phyloP scores from a whole-genome alignment of 2,113 vertebrate species.

The Theropithecus gelada region DNA sequence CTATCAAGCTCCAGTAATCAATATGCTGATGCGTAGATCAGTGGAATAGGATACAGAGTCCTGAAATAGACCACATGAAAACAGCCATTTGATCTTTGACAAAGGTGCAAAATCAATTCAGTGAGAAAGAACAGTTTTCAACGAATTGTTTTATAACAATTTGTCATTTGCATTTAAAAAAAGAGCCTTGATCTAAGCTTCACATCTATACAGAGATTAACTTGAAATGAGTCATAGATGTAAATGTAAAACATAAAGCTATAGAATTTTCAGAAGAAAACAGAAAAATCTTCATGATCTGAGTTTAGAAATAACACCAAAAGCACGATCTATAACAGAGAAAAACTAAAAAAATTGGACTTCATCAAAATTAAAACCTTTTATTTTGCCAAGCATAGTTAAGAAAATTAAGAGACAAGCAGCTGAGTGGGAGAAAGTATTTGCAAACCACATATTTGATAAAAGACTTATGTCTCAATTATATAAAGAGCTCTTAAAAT shows the following conservation, averaged over 20 bases:
- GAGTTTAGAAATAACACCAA: not conserved
- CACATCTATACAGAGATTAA: not conserved
- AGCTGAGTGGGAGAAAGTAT: conserved; percentile 20
- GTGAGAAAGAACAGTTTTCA: not conserved
- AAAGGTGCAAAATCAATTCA: conserved; percentile 12
- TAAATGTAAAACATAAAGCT: conserved; percentile 14
- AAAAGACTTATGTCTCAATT: not conserved
- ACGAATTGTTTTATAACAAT: not conserved
- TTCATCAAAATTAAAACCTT: conserved; percentile 42
- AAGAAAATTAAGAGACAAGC: conserved; percentile 21
- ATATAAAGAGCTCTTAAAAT: conserved; percentile 14
- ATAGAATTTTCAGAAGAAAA: not conserved
- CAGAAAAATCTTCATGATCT: not conserved
- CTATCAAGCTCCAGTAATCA: conserved; percentile 15
- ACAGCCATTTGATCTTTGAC: conserved; percentile 22
- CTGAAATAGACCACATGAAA: not conserved
- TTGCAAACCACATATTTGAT: not conserved
- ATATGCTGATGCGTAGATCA: not conserved
- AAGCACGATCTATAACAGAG: conserved; percentile 14
- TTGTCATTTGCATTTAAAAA: not conserved
- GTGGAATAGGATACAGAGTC: not conserved
- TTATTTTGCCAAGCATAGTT: not conserved
- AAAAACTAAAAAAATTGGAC: not conserved
- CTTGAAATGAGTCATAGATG: not conserved
- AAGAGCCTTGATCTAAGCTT: not conserved